Evolutionary conservation across 2,888 invertebrate genomes (phyloP).

Genomic region (Clanis bilineata): DNA sequence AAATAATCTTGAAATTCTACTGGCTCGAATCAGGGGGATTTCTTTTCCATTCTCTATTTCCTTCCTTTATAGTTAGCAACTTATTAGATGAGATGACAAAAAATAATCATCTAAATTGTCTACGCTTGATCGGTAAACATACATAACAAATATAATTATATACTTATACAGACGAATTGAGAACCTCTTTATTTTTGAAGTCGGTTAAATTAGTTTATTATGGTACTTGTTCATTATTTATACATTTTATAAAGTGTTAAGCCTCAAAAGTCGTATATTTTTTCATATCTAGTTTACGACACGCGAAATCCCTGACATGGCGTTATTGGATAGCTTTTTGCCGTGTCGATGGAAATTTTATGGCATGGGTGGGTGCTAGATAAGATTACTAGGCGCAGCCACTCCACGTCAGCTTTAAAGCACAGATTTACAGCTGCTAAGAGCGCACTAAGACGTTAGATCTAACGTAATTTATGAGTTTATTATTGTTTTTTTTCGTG

Average conservation of each 20-base stretch:
- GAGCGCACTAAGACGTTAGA: neutral
- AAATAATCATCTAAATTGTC: too few species aligned
- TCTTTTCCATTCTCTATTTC: too few species aligned
- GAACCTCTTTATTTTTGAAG: too few species aligned
- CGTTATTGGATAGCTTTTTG: constrained; percentile 19
- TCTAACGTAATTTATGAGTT: neutral
- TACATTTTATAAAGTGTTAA: neutral
- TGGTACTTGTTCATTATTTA: neutral
- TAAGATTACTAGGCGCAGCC: constrained; percentile 16
- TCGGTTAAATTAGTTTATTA: neutral
- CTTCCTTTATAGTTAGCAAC: too few species aligned
- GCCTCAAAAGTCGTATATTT: constrained; percentile 4
- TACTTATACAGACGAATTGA: too few species aligned
- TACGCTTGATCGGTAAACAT: too few species aligned
- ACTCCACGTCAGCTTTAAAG: neutral
- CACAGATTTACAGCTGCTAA: neutral
- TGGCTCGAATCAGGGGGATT: too few species aligned
- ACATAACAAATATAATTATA: too few species aligned
- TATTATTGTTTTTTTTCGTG: neutral
- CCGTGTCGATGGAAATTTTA: constrained; percentile 22
- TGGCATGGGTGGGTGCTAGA: constrained; percentile 17
- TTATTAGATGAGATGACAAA: too few species aligned
- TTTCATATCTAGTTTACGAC: constrained; percentile 19
- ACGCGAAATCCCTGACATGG: constrained; percentile 23
- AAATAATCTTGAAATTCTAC: too few species aligned